phyloP scores from a whole-genome alignment of 1,140 invertebrate species.

The Bradysia coprophila region DNA sequence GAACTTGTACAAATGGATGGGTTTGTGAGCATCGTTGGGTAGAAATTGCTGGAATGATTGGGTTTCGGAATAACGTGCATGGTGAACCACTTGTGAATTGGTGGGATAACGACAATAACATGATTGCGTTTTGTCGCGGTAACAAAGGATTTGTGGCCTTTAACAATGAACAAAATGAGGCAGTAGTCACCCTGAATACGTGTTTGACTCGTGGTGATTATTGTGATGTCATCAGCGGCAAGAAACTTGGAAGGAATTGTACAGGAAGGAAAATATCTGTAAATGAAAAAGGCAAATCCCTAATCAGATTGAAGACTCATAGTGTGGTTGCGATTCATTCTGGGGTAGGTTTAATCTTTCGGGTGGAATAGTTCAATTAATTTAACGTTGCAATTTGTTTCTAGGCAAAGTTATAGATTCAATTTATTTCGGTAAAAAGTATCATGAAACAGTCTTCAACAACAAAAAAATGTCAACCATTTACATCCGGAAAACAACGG shows the following conservation, averaged over 20 bases:
- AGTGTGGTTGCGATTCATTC: slow-evolving; percentile 10
- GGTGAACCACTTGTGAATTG: slow-evolving; percentile 35
- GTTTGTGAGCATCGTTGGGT: slow-evolving; percentile 79
- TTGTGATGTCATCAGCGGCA: slow-evolving; percentile 62
- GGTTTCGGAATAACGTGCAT: slow-evolving; percentile 44
- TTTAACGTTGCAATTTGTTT: too few species aligned
- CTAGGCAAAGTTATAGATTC: too few species aligned
- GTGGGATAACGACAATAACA: slow-evolving; percentile 55
- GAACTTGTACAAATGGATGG: slow-evolving; percentile 60
- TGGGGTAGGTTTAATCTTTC: neutral
- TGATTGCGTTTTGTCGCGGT: slow-evolving; percentile 59
- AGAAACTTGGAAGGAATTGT: slow-evolving; percentile 31
- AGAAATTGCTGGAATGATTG: slow-evolving; percentile 64
- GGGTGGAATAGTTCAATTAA: too few species aligned
- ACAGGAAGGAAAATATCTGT: slow-evolving; percentile 43
- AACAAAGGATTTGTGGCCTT: slow-evolving; percentile 49
- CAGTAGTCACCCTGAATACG: slow-evolving; percentile 36
- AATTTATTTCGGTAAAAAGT: neutral
- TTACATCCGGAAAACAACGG: neutral
- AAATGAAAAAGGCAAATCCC: slow-evolving; percentile 28
- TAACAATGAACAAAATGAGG: slow-evolving; percentile 35
- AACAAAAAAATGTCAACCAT: neutral
- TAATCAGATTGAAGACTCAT: slow-evolving; percentile 30
- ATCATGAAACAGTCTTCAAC: neutral
- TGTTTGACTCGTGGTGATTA: slow-evolving; percentile 50